Conservation (phyloP, 2,113 vertebrate genomes). For the Heliornis fulica region DNA sequence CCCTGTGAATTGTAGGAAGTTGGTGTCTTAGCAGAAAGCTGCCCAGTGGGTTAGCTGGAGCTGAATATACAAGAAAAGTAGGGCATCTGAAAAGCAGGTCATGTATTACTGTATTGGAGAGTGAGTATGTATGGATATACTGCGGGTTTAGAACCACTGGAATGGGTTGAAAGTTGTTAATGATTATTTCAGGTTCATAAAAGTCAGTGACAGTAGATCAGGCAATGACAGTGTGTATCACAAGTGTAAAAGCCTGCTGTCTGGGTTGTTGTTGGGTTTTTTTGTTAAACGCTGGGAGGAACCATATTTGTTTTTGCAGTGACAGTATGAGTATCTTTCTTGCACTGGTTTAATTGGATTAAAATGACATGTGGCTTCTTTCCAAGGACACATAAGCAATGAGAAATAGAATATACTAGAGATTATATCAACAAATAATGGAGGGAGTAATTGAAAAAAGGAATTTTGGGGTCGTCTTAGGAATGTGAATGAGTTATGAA, state of each 20-base stretch:
- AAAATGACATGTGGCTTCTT: neutral
- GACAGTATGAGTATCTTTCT: neutral
- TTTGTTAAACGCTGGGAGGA: neutral
- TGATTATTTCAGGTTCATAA: neutral
- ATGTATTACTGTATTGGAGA: neutral
- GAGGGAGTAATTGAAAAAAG: neutral
- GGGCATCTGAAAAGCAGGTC: constrained; percentile 52
- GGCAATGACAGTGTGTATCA: neutral
- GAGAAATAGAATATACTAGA: neutral
- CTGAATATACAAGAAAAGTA: constrained; percentile 3
- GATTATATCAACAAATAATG: neutral
- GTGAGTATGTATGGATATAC: neutral
- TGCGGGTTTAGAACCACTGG: neutral
- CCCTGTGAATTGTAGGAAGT: neutral
- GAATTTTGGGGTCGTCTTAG: neutral
- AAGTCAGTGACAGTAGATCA: neutral
- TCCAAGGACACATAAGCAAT: neutral
- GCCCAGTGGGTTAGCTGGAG: neutral
- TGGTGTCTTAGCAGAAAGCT: neutral
- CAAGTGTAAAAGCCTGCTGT: rapidly evolving
- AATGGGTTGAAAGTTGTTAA: neutral
- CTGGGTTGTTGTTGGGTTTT: neutral
- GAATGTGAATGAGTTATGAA: neutral
- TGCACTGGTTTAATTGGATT: neutral
- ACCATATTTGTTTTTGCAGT: neutral